A percentile compares a stretch with the other conserved stretches of the same genome.
Conservation (phyloP, 2,113 vertebrate genomes). For the Microcebus griseorufus region DNA sequence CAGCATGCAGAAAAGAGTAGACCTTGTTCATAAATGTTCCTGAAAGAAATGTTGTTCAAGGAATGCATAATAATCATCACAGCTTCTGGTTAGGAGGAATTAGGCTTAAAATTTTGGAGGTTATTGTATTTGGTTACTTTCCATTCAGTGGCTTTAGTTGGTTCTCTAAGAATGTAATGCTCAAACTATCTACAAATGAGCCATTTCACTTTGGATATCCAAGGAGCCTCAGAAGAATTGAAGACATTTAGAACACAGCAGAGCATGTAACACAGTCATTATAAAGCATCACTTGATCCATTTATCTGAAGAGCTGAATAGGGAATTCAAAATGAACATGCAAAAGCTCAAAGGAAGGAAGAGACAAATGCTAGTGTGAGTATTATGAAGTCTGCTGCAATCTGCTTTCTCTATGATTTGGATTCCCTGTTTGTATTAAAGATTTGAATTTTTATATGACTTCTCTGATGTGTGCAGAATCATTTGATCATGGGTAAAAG, state of each 20-base stretch:
- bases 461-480: conserved; percentile 6
- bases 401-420: background rate
- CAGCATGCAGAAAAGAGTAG: background rate
- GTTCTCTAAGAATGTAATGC: conserved; percentile 42
- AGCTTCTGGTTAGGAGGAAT: conserved; percentile 9
- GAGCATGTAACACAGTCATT: conserved; percentile 68
- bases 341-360: background rate
- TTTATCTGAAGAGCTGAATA: conserved; percentile 60
- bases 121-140: conserved; percentile 22
- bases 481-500: background rate
- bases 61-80: background rate
- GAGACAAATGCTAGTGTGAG: background rate
- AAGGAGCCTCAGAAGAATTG: conserved; percentile 59
- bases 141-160: background rate
- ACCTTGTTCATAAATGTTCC: background rate
- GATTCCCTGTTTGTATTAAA: conserved; percentile 21
- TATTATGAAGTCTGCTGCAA: background rate
- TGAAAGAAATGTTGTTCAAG: background rate
- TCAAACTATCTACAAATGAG: conserved; percentile 67
- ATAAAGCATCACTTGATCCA: conserved; percentile 55
- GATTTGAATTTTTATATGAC: background rate
- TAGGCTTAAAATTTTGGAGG: background rate
- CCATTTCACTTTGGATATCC: conserved; percentile 60
- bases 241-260: conserved; percentile 75
- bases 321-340: background rate